Percentiles rank a stretch among this genome's conserved stretches.
These are phyloP conservation scores for Actinostola sp. DNA, from an alignment of 92 coral and sea anemone species.

Conservation along the genomic window DNA sequence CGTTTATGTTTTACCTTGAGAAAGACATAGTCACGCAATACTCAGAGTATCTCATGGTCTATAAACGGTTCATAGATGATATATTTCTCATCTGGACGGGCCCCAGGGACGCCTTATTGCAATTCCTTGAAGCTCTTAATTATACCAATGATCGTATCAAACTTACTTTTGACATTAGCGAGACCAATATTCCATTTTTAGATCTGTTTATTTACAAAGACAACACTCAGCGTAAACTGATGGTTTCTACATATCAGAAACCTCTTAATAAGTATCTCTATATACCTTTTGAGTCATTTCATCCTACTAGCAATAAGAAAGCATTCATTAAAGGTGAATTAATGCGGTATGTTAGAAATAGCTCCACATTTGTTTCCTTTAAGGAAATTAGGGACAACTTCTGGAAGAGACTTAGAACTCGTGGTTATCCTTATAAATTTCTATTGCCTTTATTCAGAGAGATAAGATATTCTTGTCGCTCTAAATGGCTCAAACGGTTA, in stretches of 20 bases:
- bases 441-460: no score
- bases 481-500: no score
- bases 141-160: conserved; percentile 36
- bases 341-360: no score
- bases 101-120: neutral
- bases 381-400: no score
- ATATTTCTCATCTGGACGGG: conserved; percentile 31
- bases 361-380: no score
- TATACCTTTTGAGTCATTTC: conserved; percentile 38
- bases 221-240: neutral
- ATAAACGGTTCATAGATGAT: conserved; percentile 46
- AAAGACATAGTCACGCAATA: conserved; percentile 19
- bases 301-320: conserved; percentile 38
- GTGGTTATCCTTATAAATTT: no score
- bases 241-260: conserved; percentile 20
- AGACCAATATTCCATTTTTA: conserved; percentile 28
- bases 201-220: conserved; percentile 27
- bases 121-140: conserved; percentile 14
- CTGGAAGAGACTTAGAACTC: no score
- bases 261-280: conserved; percentile 12
- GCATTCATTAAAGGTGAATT: no score
- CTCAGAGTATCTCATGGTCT: conserved; percentile 6
- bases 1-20: conserved; percentile 39
- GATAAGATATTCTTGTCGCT: no score
- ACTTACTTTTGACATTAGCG: conserved; percentile 28